Percentiles rank a stretch among this genome's conserved stretches.
phyloP scores from a whole-genome alignment of 2,797 vertebrate genomes.

The Chelon auratus region DNA sequence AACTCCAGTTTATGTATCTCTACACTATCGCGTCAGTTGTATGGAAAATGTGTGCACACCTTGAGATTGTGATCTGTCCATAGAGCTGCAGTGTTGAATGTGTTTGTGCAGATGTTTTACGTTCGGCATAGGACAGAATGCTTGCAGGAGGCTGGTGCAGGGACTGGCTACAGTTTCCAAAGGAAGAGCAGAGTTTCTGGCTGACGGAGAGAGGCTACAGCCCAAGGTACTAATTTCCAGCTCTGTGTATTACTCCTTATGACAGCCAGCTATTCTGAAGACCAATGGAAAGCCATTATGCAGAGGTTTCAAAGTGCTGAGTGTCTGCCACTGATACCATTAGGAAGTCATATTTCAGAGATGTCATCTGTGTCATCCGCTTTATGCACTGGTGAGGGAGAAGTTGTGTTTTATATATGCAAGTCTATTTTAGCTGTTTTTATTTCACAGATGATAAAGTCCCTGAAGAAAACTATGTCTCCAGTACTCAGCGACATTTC shows the following conservation, averaged over 20 bases:
- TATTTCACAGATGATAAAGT: conserved; percentile 90
- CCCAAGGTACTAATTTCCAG: conserved; percentile 88
- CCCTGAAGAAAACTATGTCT: conserved; percentile 93
- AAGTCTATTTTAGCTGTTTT: conserved; percentile 20
- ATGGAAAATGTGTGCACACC: conserved; percentile 1
- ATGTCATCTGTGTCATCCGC: conserved; percentile 3
- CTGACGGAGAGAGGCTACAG: conserved; percentile 91
- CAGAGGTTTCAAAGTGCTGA: conserved; percentile 44
- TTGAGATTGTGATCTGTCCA: conserved; percentile 11
- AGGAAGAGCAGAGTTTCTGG: conserved; percentile 91
- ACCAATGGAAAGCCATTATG: conserved; percentile 63
- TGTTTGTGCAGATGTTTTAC: conserved; percentile 89
- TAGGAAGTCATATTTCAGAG: conserved; percentile 59
- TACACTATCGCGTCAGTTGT: background rate
- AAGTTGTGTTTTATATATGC: conserved; percentile 26
- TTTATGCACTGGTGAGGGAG: conserved; percentile 6
- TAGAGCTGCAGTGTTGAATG: conserved; percentile 39
- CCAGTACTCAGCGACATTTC: conserved; percentile 93
- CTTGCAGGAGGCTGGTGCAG: conserved; percentile 89
- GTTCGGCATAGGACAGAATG: conserved; percentile 90
- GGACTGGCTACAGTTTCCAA: conserved; percentile 90
- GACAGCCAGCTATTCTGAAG: conserved; percentile 61
- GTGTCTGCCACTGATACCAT: conserved; percentile 50
- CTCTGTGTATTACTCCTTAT: conserved; percentile 53
- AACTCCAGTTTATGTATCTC: background rate